Percentiles rank a stretch among this genome's conserved stretches.
These are phyloP conservation scores for Sialia sialis DNA, from an alignment of 2,113 vertebrate genomes.

Conservation along the genomic window DNA sequence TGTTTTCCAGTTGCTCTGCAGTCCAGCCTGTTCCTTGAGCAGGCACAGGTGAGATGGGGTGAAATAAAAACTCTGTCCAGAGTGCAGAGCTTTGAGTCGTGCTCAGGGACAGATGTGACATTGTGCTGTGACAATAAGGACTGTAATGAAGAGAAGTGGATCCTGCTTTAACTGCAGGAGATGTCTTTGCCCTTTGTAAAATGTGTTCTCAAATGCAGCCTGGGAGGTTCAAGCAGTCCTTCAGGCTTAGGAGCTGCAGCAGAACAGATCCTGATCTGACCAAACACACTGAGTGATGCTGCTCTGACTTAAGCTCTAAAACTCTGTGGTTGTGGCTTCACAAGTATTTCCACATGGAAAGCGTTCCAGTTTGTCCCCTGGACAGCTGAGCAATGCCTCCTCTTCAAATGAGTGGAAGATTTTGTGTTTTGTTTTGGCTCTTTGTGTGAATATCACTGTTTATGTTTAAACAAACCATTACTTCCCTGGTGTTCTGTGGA, in stretches of 20 bases:
- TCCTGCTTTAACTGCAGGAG: not conserved
- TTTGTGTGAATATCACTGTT: not conserved
- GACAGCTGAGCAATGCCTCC: not conserved
- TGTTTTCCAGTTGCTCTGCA: not conserved
- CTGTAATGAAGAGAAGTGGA: not conserved
- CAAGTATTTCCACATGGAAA: not conserved
- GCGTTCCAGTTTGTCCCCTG: not conserved
- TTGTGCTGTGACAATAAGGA: not conserved
- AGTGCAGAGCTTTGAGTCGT: not conserved
- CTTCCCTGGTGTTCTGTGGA: not conserved
- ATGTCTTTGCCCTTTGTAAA: not conserved
- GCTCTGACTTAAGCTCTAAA: not conserved
- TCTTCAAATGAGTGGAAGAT: not conserved
- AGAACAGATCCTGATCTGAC: not conserved
- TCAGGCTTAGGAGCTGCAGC: not conserved
- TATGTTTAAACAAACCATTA: not conserved
- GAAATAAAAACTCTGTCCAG: not conserved
- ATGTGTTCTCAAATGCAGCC: not conserved
- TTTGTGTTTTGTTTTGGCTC: not conserved
- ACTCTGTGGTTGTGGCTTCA: not conserved
- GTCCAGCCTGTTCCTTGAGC: not conserved
- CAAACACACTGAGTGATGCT: not conserved
- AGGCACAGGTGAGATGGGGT: not conserved
- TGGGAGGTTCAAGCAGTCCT: not conserved
- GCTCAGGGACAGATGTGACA: not conserved